Conservation (phyloP, 1,140 invertebrate species). For the Liolophura sinensis region DNA sequence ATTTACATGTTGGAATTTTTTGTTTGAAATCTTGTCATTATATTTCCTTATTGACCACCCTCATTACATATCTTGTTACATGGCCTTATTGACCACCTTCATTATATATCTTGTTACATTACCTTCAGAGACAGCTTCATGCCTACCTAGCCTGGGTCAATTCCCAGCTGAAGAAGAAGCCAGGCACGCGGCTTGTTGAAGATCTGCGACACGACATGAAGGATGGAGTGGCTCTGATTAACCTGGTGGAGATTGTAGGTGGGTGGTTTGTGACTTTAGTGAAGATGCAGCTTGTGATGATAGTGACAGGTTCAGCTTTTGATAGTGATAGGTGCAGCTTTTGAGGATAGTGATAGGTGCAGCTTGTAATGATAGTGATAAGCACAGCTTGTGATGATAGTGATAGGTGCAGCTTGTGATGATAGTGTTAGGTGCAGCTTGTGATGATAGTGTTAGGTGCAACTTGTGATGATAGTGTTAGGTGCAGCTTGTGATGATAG, state of each 20-base stretch:
- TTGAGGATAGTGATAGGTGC: no score
- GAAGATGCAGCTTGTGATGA: no score
- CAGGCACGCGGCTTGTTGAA: slow-evolving; percentile 50
- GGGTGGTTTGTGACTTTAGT: slow-evolving; percentile 26
- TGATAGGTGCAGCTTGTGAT: no score
- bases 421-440: no score
- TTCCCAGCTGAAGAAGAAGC: slow-evolving; percentile 59
- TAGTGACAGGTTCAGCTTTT: no score
- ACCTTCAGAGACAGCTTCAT: slow-evolving; percentile 46
- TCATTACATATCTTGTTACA: neutral
- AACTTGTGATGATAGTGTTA: no score
- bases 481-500: no score
- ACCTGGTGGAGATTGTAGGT: slow-evolving; percentile 61
- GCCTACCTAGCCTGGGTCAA: slow-evolving; percentile 62
- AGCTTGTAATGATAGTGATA: no score
- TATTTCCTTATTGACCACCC: neutral
- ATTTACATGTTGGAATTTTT: no score
- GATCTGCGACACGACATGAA: slow-evolving; percentile 59
- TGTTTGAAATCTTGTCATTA: neutral
- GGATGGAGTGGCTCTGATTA: slow-evolving; percentile 57
- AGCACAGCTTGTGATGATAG: no score
- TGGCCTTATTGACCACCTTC: neutral
- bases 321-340: no score
- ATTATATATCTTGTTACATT: slow-evolving; percentile 10
- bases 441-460: no score